Base-by-base conservation (phyloP, 2,888 invertebrate species). In the Yponomeuta sedellus region DNA sequence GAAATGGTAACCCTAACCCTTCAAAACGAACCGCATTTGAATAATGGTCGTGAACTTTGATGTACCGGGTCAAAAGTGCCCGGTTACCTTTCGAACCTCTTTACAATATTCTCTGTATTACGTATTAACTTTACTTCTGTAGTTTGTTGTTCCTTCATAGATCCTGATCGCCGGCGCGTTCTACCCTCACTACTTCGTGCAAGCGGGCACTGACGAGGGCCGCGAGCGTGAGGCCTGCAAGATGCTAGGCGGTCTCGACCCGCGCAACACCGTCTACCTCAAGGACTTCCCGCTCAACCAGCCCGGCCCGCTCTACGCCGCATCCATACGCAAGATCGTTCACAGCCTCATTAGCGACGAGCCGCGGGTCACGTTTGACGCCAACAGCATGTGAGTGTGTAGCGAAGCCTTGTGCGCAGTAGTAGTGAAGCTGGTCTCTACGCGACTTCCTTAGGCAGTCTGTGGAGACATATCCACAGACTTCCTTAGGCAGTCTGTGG, bases 111-210 rank as follows among this genome's bases (percentile, higher is more conserved):
- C n/a, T n/a, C n/a, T n/a, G n/a, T n/a, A n/a, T n/a, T n/a, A n/a
- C n/a, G n/a, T n/a, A n/a, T n/a, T n/a, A n/a, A n/a, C n/a, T n/a
- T n/a, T n/a, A n/a, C n/a, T n/a, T n/a, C n/a, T n/a, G n/a, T n/a
- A n/a, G n/a, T n/a, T n/a, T 2, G 10, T 6, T 1, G 8, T 59
- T 5, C 19, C 12, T 10, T 1, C 74, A 8, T 79, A 96, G 95
- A 81, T 96, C 57, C 92, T 95, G n/a, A 86, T 97, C 52, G 94
- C 95, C 67, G 97, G 96, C 2, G 98, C 98, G 1, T 98, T 98
- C 83, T 99, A 98, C 86, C 99, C 99, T 0, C 95, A 98, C 82
- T 98, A 96, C 83, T 98, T 97, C 85, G 83, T 94, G 22, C 85
- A 88, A 70, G 77, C 80, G 44, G 89, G 92, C 1, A 83, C 84